phyloP scores from a whole-genome alignment of 2,888 invertebrate species.

The Ormyrus nitidulus region DNA sequence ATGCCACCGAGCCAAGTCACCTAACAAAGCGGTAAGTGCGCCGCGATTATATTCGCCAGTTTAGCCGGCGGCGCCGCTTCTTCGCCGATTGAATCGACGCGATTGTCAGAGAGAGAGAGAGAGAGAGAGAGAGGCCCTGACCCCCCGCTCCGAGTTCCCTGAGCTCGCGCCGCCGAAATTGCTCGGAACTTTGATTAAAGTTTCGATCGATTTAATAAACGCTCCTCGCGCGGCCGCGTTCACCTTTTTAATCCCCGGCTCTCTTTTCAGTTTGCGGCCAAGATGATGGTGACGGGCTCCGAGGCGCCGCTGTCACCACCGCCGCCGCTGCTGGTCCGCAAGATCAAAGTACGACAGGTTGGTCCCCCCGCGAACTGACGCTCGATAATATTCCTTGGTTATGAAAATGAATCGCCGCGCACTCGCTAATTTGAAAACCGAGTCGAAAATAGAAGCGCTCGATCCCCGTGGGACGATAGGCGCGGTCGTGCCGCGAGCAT shows the following conservation, averaged over 20 bases:
- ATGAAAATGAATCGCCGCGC: too few relatives aligned
- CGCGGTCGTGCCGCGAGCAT: neutral
- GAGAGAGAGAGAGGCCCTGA: too few relatives aligned
- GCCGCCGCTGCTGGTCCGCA: neutral
- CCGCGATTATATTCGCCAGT: neutral
- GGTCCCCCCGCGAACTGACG: neutral
- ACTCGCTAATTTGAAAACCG: neutral
- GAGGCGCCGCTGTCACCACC: neutral
- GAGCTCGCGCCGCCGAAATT: constrained; percentile 9
- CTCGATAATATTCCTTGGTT: neutral
- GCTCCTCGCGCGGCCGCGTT: neutral
- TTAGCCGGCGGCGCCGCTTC: too few relatives aligned
- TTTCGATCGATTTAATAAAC: constrained; percentile 25
- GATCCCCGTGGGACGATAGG: neutral
- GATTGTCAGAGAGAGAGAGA: too few relatives aligned
- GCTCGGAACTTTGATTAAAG: constrained; percentile 22
- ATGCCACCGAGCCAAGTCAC: neutral
- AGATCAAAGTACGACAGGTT: constrained; percentile 40
- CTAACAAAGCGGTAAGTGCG: neutral
- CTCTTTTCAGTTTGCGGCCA: neutral
- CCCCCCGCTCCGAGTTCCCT: neutral
- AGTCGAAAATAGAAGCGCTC: constrained; percentile 1
- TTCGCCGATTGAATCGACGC: too few relatives aligned
- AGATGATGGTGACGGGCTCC: constrained; percentile 25
- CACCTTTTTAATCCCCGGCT: neutral